Evolutionary conservation across 2,797 vertebrate genomes (phyloP), one percentile per base, ranked within the genome.

Genomic region (Crenichthys baileyi): DNA sequence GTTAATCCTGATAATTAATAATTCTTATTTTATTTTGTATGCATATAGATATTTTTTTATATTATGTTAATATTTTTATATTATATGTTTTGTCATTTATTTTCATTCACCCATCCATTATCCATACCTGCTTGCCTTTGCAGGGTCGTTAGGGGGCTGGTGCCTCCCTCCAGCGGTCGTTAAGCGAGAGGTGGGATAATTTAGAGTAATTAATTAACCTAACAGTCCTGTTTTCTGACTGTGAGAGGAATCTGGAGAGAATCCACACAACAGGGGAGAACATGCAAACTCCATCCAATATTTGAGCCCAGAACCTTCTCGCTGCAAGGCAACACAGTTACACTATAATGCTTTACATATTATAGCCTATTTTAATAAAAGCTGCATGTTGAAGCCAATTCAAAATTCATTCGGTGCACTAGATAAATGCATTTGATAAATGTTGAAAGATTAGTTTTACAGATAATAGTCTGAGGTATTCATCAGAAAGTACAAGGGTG

Each of bases 391-490:
- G 9, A 58, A 58, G 18, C 22, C 53, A 58, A 58, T 58, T 58
- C 4, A 56, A 56, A 8, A n/a, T 56, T 56, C 55, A 9, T 58
- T 9, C 1, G 2, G n/a, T 58, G n/a, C 24, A 58, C n/a, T 58
- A 26, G 56, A 58, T 58, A 58, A 12, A 58, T 12, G 11, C 24
- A 58, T 9, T 58, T 58, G 56, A 58, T 58, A 4, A 58, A 58
- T n/a, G 11, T 26, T n/a, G 9, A 58, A 58, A 58, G 24, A n/a
- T 58, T 24, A 26, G 11, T 26, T 26, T n/a, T 26, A 56, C 55
- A n/a, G 72, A 74, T 83, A 72, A 73, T 26, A 73, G 48, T 65
- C 68, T 63, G 8, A 24, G 36, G 68, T 76, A 67, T 81, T 39
- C 44, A 50, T 58, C 73, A 36, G 15, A 41, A 56, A 26, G 53